Percentiles rank a stretch among this genome's conserved stretches.
Evolutionary conservation across 2,113 vertebrate genomes (phyloP).

Genomic region (Craseonycteris thonglongyai): DNA sequence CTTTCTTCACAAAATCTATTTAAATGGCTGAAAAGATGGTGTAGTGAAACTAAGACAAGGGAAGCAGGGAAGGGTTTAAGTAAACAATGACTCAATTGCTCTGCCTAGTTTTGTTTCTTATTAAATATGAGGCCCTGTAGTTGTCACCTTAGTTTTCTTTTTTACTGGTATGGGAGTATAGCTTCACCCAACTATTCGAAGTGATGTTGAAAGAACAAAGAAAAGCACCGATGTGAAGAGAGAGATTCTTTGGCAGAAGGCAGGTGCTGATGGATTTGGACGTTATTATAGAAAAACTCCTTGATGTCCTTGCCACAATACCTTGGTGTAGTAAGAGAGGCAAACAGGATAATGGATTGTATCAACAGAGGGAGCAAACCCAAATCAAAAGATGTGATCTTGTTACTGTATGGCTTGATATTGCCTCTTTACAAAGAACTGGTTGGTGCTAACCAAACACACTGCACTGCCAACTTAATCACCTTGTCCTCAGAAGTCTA

Average conservation of each 20-base stretch:
- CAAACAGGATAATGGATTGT: conserved; percentile 66
- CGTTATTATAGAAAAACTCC: conserved; percentile 67
- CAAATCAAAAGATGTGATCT: conserved; percentile 51
- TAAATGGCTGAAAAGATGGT: neutral
- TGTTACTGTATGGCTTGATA: conserved; percentile 65
- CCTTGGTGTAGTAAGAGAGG: conserved; percentile 62
- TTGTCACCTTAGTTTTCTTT: conserved; percentile 34
- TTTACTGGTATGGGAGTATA: conserved; percentile 21
- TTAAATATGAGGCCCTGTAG: conserved; percentile 35
- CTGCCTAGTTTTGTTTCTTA: conserved; percentile 43
- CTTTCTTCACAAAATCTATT: neutral
- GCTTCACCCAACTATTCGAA: conserved; percentile 58
- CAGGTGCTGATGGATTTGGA: conserved; percentile 74
- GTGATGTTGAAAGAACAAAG: conserved; percentile 27
- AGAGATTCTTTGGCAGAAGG: conserved; percentile 62
- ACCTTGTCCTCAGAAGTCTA: conserved; percentile 58
- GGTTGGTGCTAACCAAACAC: conserved; percentile 65
- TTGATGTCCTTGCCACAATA: conserved; percentile 38
- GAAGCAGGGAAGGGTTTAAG: conserved; percentile 46
- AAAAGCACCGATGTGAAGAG: conserved; percentile 42
- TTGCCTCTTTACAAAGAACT: conserved; percentile 50
- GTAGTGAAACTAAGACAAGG: neutral
- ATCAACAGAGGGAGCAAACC: conserved; percentile 47
- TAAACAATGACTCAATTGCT: conserved; percentile 11
- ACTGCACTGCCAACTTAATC: conserved; percentile 41